Base-by-base conservation (phyloP, 2,113 vertebrate genomes). In the Tenebrosternarchus preto region DNA sequence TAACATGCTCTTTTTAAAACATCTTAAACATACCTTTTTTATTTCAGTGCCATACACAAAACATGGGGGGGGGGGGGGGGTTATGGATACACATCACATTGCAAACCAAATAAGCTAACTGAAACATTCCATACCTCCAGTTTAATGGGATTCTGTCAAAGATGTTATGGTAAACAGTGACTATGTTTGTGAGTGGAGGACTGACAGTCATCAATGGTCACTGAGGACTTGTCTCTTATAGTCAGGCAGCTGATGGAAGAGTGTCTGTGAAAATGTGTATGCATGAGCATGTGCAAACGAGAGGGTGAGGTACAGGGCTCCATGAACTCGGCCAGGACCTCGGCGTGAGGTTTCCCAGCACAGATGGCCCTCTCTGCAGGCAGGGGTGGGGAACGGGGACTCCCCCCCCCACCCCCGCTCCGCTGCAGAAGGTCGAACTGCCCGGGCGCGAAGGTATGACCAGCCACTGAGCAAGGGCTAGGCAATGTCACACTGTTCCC, bases 231-330 rank as follows among this genome's bases (percentile, higher is more conserved):
- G 55, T 56, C 76, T 68, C 31, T 60, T 20, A 43, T 27, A 69
- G 68, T 55, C 46, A 46, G n/a, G 24, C 55, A 50, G 20, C 46
- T 50, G 77, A 73, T 46, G 25, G 55, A 31, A 77, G n/a, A 36
- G 11, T 50, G 27, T 68, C 55, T 64, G n/a, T 31, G 24, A 55
- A 84, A 86, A 15, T 25, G 8, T 66, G 27, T 70, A 85, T 87
- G 87, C 86, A 87, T 85, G 87, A 88, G 90, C 59, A 71, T 87
- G 87, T 86, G 50, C 76, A 68, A 87, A 81, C 85, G 61, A 22
- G 19, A 68, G 80, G 80, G 84, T 86, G 80, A 86, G 81, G 86
- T 84, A 79, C 81, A 85, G 56, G 67, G 5, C 79, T 79, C n/a
- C 36, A 70, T 55, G 59, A 61, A 64, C 61, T 64, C 59, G 50